Conservation (phyloP, 2,797 vertebrate genomes). For the Spea hammondii region DNA sequence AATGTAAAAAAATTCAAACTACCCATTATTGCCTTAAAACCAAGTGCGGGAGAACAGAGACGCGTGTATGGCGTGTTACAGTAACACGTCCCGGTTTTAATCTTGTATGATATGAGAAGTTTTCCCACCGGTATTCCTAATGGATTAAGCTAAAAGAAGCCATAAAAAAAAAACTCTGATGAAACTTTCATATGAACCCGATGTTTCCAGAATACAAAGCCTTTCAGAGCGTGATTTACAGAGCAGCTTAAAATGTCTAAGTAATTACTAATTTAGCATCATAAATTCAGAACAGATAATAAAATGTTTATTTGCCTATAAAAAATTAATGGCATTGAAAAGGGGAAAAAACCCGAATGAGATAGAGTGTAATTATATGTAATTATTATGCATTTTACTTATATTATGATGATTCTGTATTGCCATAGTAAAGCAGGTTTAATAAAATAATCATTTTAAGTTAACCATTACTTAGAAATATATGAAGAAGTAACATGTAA, state of each 20-base stretch:
- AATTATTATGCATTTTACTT: constrained; percentile 17
- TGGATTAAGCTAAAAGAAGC: background rate
- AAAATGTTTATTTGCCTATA: constrained; percentile 52
- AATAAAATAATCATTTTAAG: constrained; percentile 41
- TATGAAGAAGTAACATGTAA: too few relatives aligned
- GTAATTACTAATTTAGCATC: constrained; percentile 47
- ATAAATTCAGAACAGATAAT: constrained; percentile 46
- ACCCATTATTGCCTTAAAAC: background rate
- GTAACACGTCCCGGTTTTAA: rapidly evolving
- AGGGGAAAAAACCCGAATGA: constrained; percentile 36
- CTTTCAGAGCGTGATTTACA: background rate
- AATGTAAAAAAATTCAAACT: background rate
- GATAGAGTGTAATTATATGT: constrained; percentile 40
- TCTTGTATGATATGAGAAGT: background rate
- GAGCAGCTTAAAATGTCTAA: constrained; percentile 30
- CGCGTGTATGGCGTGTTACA: constrained; percentile 8
- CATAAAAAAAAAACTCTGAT: constrained; percentile 20
- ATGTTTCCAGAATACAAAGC: constrained; percentile 39
- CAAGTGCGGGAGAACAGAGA: background rate
- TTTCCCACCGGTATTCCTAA: constrained; percentile 24
- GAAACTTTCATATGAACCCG: constrained; percentile 34
- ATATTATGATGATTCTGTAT: constrained; percentile 3
- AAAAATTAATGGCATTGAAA: constrained; percentile 50
- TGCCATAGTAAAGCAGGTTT: constrained; percentile 10
- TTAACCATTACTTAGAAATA: constrained; percentile 36